phyloP scores from a whole-genome alignment of 2,113 vertebrate genomes.

The Tringa solitaria region DNA sequence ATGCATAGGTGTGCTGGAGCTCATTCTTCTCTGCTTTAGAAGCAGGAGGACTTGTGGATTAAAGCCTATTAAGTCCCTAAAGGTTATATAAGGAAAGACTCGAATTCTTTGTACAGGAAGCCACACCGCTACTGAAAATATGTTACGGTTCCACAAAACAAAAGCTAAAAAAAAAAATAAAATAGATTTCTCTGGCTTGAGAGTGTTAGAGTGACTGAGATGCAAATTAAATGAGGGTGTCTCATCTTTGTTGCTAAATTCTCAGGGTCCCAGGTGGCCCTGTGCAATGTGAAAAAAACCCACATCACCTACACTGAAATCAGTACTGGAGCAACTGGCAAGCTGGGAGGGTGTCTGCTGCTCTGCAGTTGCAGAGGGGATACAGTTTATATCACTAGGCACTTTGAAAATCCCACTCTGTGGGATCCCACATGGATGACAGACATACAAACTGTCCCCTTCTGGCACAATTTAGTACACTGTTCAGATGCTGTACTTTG shows the following conservation, averaged over 20 bases:
- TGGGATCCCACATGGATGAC: background rate
- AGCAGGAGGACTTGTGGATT: background rate
- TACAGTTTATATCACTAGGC: background rate
- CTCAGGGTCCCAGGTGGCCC: background rate
- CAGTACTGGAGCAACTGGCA: background rate
- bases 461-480: background rate
- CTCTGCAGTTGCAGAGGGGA: background rate
- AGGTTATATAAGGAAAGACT: background rate
- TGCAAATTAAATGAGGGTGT: background rate
- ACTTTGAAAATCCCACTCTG: background rate
- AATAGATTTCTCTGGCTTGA: background rate
- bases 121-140: background rate
- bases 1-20: background rate
- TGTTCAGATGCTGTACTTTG: background rate
- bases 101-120: background rate
- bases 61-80: background rate
- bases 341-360: background rate
- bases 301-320: background rate
- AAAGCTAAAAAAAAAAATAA: background rate
- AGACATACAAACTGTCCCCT: background rate
- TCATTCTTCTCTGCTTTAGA: background rate
- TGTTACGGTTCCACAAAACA: background rate
- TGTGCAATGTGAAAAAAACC: background rate
- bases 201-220: background rate
- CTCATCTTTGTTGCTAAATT: background rate